Evolutionary conservation across 2,888 invertebrate species (phyloP).

Genomic region (Nomada goodeniana): DNA sequence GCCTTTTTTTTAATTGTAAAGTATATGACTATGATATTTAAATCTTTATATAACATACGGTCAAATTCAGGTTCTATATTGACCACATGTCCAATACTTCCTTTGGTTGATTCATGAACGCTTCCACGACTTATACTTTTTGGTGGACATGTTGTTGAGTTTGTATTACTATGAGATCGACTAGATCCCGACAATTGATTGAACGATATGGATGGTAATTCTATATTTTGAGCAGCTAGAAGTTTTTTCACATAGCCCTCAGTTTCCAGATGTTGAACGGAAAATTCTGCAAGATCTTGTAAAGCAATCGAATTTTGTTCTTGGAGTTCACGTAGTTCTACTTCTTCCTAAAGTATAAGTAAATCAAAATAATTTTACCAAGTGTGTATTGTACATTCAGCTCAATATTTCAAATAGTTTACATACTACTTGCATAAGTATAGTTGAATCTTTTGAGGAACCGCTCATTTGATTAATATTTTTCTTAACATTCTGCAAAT

Average conservation of each 20-base stretch:
- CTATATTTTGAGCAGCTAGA: constrained; percentile 79
- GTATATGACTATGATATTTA: not conserved
- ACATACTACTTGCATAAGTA: constrained; percentile 80
- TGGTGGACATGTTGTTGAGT: constrained; percentile 50
- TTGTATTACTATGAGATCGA: constrained; percentile 67
- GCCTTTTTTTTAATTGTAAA: not conserved
- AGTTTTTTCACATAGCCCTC: constrained; percentile 83
- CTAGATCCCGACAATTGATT: constrained; percentile 70
- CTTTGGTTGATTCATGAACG: constrained; percentile 64
- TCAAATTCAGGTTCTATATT: constrained; percentile 71
- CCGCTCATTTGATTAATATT: constrained; percentile 80
- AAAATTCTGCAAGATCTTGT: constrained; percentile 86
- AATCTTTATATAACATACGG: constrained; percentile 37
- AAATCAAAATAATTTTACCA: constrained; percentile 2
- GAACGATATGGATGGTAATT: constrained; percentile 75
- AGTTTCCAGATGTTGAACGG: constrained; percentile 82
- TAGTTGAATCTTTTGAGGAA: constrained; percentile 69
- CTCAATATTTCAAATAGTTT: constrained; percentile 12
- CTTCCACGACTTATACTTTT: constrained; percentile 64
- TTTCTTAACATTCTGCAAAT: constrained; percentile 82
- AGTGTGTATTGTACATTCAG: not conserved
- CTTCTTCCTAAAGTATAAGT: constrained; percentile 84
- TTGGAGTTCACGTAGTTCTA: constrained; percentile 86
- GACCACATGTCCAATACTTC: constrained; percentile 72
- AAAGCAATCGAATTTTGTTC: constrained; percentile 86